Percentiles rank a stretch among this genome's conserved stretches.
Conservation (phyloP, 2,113 vertebrate species). For the Tupaia chinensis region DNA sequence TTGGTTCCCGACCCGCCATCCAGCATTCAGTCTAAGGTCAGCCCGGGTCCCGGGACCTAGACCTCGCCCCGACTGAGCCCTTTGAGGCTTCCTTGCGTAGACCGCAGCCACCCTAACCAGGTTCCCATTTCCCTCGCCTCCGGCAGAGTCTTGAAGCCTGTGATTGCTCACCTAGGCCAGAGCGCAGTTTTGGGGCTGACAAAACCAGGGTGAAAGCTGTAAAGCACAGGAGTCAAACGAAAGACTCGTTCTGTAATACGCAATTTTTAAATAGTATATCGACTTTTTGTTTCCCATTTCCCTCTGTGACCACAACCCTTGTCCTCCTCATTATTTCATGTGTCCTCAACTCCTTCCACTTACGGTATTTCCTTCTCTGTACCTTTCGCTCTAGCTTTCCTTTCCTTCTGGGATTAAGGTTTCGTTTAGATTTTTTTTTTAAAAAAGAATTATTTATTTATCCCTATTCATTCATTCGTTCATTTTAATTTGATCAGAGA, state of each 20-base stretch:
- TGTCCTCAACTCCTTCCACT: fast-evolving
- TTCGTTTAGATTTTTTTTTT: not conserved
- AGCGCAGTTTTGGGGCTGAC: not conserved
- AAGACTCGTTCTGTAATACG: not conserved
- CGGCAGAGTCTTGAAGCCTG: fast-evolving
- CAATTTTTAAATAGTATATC: not conserved
- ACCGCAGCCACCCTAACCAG: fast-evolving
- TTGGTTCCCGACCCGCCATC: fast-evolving
- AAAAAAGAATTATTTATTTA: too few species aligned
- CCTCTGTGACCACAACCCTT: not conserved
- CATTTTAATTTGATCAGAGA: too few species aligned
- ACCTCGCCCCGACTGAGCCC: fast-evolving
- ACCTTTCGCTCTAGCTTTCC: fast-evolving
- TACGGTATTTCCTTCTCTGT: fast-evolving
- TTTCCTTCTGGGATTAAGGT: not conserved
- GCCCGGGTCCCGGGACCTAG: fast-evolving
- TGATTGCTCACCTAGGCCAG: not conserved
- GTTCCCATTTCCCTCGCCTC: too few species aligned
- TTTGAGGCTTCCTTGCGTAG: fast-evolving
- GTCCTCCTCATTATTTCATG: not conserved
- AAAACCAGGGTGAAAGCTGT: not conserved
- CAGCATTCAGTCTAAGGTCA: not conserved
- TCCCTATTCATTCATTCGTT: too few species aligned
- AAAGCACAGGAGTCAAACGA: not conserved
- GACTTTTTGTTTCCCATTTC: too few species aligned